Percentiles rank a stretch among this genome's conserved stretches.
Conservation (phyloP, 2,888 invertebrate genomes). For the Lasioglossum pauxillum region DNA sequence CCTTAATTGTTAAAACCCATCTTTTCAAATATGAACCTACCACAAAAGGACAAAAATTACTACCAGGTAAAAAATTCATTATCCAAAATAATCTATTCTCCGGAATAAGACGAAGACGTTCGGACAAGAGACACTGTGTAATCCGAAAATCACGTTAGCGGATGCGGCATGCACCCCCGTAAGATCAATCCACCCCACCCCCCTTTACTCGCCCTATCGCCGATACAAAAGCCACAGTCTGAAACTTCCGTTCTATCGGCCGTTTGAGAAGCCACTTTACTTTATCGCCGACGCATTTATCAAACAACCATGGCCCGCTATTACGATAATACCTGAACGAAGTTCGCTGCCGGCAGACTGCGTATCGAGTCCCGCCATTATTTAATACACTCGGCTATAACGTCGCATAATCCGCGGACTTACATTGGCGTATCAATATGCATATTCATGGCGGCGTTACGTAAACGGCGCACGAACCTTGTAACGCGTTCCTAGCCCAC, state of each 20-base stretch:
- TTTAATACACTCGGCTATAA: slow-evolving; percentile 13
- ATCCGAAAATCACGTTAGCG: not conserved
- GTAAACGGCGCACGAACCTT: slow-evolving; percentile 16
- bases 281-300: not conserved
- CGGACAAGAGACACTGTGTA: not conserved
- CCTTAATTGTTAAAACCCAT: too few relatives aligned
- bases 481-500: slow-evolving; percentile 2
- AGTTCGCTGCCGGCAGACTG: slow-evolving; percentile 6
- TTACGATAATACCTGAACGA: slow-evolving; percentile 10
- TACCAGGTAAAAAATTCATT: not conserved
- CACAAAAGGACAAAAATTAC: not conserved
- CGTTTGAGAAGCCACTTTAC: slow-evolving; percentile 4
- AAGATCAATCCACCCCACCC: not conserved
- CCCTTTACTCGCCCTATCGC: not conserved
- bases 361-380: slow-evolving; percentile 10
- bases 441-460: slow-evolving; percentile 29
- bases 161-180: not conserved
- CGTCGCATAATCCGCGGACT: slow-evolving; percentile 30
- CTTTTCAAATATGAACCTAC: not conserved
- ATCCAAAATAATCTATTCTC: too few relatives aligned
- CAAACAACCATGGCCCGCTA: not conserved
- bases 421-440: slow-evolving; percentile 24
- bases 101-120: not conserved
- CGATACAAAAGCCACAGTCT: not conserved
- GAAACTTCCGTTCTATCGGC: not conserved